Percentiles rank a stretch among this genome's conserved stretches.
Evolutionary conservation across 2,113 vertebrate species (phyloP).

Genomic region (Bucco capensis): DNA sequence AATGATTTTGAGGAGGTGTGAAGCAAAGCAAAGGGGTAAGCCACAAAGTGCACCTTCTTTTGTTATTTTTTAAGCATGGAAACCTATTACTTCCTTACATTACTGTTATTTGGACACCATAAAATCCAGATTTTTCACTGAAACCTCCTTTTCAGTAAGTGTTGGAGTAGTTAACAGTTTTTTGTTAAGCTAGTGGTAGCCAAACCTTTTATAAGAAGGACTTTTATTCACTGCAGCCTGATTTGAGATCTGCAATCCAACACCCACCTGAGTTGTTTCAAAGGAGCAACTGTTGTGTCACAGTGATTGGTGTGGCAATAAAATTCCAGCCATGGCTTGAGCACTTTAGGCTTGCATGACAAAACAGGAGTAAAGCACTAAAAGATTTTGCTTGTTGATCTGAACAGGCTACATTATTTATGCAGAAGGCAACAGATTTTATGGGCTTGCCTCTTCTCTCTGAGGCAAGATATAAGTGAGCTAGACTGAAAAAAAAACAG

Average conservation of each 20-base stretch:
- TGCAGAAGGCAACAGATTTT: neutral
- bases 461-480: neutral
- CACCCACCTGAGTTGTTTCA: neutral
- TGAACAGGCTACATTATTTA: neutral
- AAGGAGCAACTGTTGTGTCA: neutral
- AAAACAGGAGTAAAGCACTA: neutral
- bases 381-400: neutral
- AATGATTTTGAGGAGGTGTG: neutral
- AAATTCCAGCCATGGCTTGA: neutral
- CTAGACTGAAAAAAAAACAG: neutral
- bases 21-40: neutral
- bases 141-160: neutral
- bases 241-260: neutral
- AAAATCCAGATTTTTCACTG: neutral
- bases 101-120: neutral
- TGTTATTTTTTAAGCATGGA: neutral
- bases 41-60: neutral
- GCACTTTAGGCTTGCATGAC: neutral
- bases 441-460: neutral
- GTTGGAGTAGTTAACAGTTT: neutral
- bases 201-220: neutral
- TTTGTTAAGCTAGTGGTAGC: neutral
- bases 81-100: neutral
- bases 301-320: neutral
- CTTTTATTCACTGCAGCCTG: neutral